phyloP scores from a whole-genome alignment of 2,888 invertebrate species.

The Caenorhabditis panamensis region DNA sequence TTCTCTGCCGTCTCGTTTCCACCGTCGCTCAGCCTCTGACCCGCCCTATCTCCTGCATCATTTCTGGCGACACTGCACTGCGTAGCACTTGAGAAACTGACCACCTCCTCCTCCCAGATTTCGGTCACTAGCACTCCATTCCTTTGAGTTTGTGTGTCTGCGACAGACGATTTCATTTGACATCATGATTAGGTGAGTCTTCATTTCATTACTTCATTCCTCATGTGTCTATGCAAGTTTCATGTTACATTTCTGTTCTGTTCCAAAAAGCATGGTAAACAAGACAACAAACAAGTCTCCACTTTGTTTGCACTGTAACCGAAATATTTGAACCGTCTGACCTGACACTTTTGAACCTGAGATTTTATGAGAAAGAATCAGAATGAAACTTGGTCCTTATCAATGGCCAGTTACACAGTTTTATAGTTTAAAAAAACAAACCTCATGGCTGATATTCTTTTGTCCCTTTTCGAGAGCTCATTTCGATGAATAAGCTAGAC shows the following conservation, averaged over 20 bases:
- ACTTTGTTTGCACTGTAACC: not conserved
- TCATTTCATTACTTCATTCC: not conserved
- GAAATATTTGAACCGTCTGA: not conserved
- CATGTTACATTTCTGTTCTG: not conserved
- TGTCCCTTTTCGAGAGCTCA: no score
- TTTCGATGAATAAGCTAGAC: no score
- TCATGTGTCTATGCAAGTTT: not conserved
- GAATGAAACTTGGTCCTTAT: no score
- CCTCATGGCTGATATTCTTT: no score
- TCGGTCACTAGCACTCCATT: slow-evolving; percentile 39
- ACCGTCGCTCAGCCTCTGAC: slow-evolving; percentile 12
- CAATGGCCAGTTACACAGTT: no score
- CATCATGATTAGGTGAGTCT: slow-evolving; percentile 50
- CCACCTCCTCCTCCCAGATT: slow-evolving; percentile 22
- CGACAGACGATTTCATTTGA: slow-evolving; percentile 17
- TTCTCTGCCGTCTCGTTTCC: slow-evolving; percentile 36
- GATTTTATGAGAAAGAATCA: not conserved
- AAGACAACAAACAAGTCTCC: not conserved
- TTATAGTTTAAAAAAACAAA: no score
- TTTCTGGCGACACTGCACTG: slow-evolving; percentile 31
- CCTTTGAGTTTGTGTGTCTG: slow-evolving; percentile 38
- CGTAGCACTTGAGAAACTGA: slow-evolving; percentile 56
- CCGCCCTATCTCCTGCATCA: slow-evolving; percentile 40
- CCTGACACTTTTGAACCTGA: not conserved
- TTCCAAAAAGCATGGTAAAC: slow-evolving; percentile 4